A percentile compares a stretch with the other conserved stretches of the same genome.
These are phyloP conservation scores for Colius striatus DNA, from an alignment of 2,113 vertebrate species.

Conservation along the genomic window DNA sequence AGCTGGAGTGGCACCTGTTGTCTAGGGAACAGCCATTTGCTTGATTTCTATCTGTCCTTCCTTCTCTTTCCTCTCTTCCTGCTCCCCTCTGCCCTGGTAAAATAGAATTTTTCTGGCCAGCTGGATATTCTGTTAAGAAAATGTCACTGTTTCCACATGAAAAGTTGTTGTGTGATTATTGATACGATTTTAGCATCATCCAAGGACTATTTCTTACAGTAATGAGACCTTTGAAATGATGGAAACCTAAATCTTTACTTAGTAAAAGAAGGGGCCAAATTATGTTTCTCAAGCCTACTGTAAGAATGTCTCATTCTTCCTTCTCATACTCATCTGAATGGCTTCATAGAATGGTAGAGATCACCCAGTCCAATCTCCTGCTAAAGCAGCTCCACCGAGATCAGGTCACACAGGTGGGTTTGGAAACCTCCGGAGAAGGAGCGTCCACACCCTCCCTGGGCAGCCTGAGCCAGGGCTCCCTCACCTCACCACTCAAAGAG, in stretches of 20 bases:
- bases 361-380: too few species aligned
- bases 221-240: not conserved
- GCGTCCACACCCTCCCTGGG: too few species aligned
- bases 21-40: not conserved
- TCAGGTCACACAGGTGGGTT: too few species aligned
- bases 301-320: not conserved
- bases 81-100: not conserved
- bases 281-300: not conserved
- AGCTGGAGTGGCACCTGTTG: not conserved
- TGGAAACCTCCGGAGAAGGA: too few species aligned
- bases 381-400: too few species aligned
- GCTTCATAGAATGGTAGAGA: not conserved
- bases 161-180: not conserved
- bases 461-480: too few species aligned
- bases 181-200: not conserved
- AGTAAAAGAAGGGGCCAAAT: not conserved
- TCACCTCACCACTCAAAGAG: too few species aligned
- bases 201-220: not conserved
- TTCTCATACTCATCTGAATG: not conserved
- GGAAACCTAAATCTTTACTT: not conserved
- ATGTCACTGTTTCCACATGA: not conserved
- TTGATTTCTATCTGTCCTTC: not conserved
- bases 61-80: not conserved
- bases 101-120: not conserved
- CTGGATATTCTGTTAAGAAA: not conserved